Evolutionary conservation across 2,797 vertebrate genomes (phyloP).

Genomic region (Forpus xanthops): DNA sequence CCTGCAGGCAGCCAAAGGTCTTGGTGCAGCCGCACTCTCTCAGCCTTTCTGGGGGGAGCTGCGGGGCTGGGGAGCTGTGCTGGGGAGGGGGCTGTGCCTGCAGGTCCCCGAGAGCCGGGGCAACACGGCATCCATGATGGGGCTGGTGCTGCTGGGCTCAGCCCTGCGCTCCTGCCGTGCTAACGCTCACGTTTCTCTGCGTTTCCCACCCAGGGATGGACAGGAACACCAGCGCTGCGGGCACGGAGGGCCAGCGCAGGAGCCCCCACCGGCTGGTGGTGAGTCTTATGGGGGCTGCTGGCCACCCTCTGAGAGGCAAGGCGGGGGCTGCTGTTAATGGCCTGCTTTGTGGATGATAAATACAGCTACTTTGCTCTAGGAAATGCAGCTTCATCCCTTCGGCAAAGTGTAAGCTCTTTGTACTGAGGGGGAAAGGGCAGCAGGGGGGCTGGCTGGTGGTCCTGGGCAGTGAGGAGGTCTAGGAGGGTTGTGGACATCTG

Average conservation of each 20-base stretch:
- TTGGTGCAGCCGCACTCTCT: constrained; percentile 26
- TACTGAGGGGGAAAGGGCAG: not conserved
- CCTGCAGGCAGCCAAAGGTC: not conserved
- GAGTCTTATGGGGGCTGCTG: constrained; percentile 71
- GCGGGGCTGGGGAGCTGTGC: constrained; percentile 36
- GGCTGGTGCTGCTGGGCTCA: not conserved
- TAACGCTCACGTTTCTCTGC: not conserved
- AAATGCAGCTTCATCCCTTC: not conserved
- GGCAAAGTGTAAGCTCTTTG: not conserved
- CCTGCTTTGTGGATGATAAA: not conserved
- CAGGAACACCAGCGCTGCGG: constrained; percentile 77
- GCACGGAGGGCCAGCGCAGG: constrained; percentile 75
- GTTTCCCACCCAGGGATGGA: constrained; percentile 81
- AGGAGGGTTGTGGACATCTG: not conserved
- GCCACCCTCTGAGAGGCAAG: not conserved
- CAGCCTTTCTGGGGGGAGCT: constrained; percentile 37
- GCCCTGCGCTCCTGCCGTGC: not conserved
- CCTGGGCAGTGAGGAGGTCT: not conserved
- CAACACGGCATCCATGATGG: not conserved
- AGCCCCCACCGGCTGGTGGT: constrained; percentile 77
- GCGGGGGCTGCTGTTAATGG: not conserved
- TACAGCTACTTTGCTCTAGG: not conserved
- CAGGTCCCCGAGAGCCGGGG: not conserved
- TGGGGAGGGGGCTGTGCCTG: not conserved
- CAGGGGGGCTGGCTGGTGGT: not conserved